Evolutionary conservation across 2,113 vertebrate species (phyloP), one percentile per base, ranked within the genome.

Genomic region (Mungos mungo): DNA sequence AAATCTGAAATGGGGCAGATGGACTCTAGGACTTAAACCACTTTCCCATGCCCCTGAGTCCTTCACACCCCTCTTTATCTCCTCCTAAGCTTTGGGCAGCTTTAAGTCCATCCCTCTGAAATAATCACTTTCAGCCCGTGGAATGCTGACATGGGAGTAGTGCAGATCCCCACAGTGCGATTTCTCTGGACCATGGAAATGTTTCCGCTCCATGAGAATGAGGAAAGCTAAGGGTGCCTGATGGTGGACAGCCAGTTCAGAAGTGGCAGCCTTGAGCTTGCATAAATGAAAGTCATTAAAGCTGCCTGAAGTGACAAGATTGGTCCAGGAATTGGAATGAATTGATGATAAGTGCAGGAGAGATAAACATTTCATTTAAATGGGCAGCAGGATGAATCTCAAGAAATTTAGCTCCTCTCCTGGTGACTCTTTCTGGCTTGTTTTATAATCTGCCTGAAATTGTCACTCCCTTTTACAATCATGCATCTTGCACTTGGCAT

Each of bases 231-330:
- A 57, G 23, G 38, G 66, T 29, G 54, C 63, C 90, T 71, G 66
- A 27, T 50, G 57, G 92, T 94, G 84, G 83, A 72, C 33, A 65
- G 47, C 88, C 35, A 29, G 38, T 91, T 90, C 71, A 88, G 76
- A 84, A 96, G 76, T 63, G 76, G 71, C 84, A 77, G 38, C 27
- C 57, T 85, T 93, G 93, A 93, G 81, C 93, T 65, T 0, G 8
- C 92, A 95, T 93, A 96, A 97, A 94, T 89, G 81, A 93, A 90
- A 96, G 84, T 79, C 71, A 91, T 88, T 94, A 77, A 82, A 96
- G 25, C 84, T 16, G 29, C 80, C 94, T 77, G 87, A 92, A 90
- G 57, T 89, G 95, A 88, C 90, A 81, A 97, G 97, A 94, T 95
- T 88, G 90, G 96, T 87, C 35, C 94, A 63, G 77, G 91, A 97